Evolutionary conservation across 2,797 vertebrate species (phyloP).

Genomic region (Poecilia wingei): DNA sequence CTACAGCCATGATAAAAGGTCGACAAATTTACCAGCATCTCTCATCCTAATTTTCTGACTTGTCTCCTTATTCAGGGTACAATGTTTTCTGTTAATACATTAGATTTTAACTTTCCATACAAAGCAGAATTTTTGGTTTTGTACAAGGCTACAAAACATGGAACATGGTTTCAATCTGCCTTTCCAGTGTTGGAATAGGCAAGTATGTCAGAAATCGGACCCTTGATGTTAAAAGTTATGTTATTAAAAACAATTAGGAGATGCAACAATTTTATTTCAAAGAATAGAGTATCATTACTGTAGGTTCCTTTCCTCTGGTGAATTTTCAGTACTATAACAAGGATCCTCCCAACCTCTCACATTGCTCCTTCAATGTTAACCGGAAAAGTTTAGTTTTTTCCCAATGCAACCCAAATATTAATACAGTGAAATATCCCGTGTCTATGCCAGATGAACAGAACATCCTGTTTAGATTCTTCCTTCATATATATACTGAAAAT

Average conservation of each 20-base stretch:
- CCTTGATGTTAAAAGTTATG: not conserved
- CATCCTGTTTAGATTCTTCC: no score
- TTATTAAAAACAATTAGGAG: not conserved
- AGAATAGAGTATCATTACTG: not conserved
- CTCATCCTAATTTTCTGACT: not conserved
- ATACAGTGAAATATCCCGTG: no score
- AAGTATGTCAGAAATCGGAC: not conserved
- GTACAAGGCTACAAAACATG: not conserved
- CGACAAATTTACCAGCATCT: not conserved
- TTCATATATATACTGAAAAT: no score
- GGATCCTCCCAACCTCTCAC: no score
- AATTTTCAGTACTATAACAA: no score
- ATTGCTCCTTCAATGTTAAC: no score
- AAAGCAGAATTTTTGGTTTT: not conserved
- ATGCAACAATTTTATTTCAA: not conserved
- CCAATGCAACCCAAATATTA: no score
- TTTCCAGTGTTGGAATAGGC: not conserved
- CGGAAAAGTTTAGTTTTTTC: no score
- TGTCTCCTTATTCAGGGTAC: not conserved
- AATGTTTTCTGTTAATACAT: not conserved
- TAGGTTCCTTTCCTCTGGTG: no score
- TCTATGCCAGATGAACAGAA: no score
- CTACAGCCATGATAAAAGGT: not conserved
- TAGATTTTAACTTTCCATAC: not conserved
- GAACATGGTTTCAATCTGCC: not conserved